These are phyloP conservation scores for Margarornis squamiger DNA, from an alignment of 2,797 vertebrate genomes.

Conservation along the genomic window DNA sequence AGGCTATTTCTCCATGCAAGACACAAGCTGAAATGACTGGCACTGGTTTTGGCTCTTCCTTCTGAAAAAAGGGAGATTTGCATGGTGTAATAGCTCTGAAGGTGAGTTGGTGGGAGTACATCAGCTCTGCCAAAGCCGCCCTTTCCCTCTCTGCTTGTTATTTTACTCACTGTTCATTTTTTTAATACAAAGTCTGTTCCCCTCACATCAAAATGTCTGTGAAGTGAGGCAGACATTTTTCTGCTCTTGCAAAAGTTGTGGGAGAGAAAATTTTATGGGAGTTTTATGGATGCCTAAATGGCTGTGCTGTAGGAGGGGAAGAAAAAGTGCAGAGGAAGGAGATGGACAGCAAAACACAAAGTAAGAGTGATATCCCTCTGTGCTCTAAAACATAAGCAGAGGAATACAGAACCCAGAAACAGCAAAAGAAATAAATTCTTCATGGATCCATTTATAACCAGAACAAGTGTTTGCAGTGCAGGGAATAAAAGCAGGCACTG, in stretches of 20 bases:
- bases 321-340: slow-evolving; percentile 44
- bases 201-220: not conserved
- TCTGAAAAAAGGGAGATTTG: not conserved
- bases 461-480: slow-evolving; percentile 19
- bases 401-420: slow-evolving; percentile 27
- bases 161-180: slow-evolving; percentile 29
- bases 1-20: not conserved
- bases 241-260: slow-evolving; percentile 34
- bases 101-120: slow-evolving; percentile 7
- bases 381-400: not conserved
- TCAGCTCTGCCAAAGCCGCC: not conserved
- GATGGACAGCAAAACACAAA: slow-evolving; percentile 53
- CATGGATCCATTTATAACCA: slow-evolving; percentile 29
- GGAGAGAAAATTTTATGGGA: slow-evolving; percentile 54
- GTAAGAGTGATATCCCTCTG: slow-evolving; percentile 23
- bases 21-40: not conserved
- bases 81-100: not conserved
- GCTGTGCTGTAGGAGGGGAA: slow-evolving; percentile 38
- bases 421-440: slow-evolving; percentile 50
- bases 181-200: not conserved
- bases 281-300: slow-evolving; percentile 67
- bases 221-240: slow-evolving; percentile 41
- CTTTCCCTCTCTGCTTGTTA: slow-evolving; percentile 27
- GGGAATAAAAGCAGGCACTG: not conserved
- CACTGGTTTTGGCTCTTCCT: not conserved